These are phyloP conservation scores for Podilymbus podiceps DNA, from an alignment of 2,113 vertebrate genomes.

Conservation along the genomic window DNA sequence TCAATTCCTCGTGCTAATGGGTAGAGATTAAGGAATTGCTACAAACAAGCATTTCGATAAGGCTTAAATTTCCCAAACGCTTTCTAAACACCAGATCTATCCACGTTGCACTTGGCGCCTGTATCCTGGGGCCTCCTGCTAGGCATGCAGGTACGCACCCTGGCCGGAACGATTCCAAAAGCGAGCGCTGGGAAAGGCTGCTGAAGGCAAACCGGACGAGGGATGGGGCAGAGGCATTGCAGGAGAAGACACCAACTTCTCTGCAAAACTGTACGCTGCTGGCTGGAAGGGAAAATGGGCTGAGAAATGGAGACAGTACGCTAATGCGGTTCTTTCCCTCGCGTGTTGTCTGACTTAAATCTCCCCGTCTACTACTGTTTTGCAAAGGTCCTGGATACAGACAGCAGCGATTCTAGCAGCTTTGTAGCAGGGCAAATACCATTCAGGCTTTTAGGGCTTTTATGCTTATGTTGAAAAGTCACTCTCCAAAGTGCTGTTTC, in stretches of 20 bases:
- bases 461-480: conserved; percentile 1
- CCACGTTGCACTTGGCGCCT: fast-evolving
- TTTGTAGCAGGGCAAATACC: background rate
- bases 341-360: background rate
- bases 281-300: background rate
- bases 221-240: background rate
- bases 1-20: background rate
- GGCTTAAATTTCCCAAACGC: background rate
- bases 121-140: background rate
- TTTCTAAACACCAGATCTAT: background rate
- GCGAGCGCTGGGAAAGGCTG: background rate
- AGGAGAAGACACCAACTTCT: background rate
- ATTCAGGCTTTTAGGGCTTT: background rate
- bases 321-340: background rate
- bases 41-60: background rate
- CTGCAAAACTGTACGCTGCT: background rate
- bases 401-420: background rate
- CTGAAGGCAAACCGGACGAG: background rate
- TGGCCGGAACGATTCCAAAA: background rate
- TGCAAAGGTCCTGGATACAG: background rate
- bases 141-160: background rate
- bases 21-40: background rate
- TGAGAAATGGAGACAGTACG: fast-evolving
- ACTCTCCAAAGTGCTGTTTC: conserved; percentile 24
- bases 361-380: background rate